Evolutionary conservation across 2,888 invertebrate genomes (phyloP).

Genomic region (Melanargia galathea): DNA sequence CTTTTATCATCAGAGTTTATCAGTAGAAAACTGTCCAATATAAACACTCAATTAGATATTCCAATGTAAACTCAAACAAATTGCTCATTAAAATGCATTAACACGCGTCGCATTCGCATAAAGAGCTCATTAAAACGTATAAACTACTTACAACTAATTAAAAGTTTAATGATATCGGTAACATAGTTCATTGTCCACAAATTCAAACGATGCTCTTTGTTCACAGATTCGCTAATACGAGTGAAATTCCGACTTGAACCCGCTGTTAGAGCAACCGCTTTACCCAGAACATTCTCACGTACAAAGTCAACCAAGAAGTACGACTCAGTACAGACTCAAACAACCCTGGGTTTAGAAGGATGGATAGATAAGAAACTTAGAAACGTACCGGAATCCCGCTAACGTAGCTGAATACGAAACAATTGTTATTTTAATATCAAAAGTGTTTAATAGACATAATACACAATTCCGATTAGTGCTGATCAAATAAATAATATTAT

Average conservation of each 20-base stretch:
- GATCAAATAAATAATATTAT: background rate
- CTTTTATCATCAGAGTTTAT: background rate
- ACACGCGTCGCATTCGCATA: conserved; percentile 3
- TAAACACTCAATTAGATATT: background rate
- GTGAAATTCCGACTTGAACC: conserved; percentile 15
- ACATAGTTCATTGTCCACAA: conserved; percentile 8
- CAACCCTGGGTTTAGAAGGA: background rate
- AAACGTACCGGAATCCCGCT: background rate
- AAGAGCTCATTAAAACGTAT: conserved; percentile 20
- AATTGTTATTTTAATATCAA: background rate
- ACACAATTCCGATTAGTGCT: background rate
- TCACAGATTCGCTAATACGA: conserved; percentile 29
- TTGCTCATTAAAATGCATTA: background rate
- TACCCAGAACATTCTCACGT: conserved; percentile 14
- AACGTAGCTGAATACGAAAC: background rate
- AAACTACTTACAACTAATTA: conserved; percentile 22
- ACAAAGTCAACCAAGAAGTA: conserved; percentile 11
- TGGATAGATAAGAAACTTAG: conserved; percentile 8
- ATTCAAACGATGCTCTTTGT: conserved; percentile 23
- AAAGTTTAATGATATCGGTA: conserved; percentile 12
- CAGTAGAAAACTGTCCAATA: background rate
- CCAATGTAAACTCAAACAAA: background rate
- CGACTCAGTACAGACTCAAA: conserved; percentile 1
- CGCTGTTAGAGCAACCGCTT: background rate
- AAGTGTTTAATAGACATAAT: background rate